Evolutionary conservation across 2,888 invertebrate species (phyloP), one percentile per base, ranked within the genome.

Genomic region (Amphipoea oculea): DNA sequence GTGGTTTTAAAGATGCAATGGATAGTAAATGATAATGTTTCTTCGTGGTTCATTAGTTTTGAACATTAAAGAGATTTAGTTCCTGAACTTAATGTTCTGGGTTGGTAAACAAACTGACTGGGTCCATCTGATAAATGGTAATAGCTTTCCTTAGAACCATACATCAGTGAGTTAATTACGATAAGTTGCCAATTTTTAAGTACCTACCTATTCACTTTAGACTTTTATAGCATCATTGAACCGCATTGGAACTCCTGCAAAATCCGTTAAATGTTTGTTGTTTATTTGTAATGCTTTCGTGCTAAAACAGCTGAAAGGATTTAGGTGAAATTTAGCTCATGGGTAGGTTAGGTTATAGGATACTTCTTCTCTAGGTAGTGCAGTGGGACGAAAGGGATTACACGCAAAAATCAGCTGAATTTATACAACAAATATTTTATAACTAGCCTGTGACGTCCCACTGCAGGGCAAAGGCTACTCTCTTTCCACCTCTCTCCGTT

Each of bases 21-120:
- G 17, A 23, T 57, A 11, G 11, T 29, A 69, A 29, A 69, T 20
- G 12, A 12, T 20, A 20, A 23, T n/a, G 9, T 48, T 7, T 51
- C 76, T 63, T 76, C 29, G 11, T 20, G 14, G 36, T 66, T n/a
- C 57, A 40, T 57, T 78, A 6, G 40, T 79, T 78, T 36, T 57
- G 78, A 40, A 66, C 54, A 66, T 48, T 40, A 36, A 66, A 54
- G 20, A 57, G 54, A 77, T 57, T 54, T 78, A 66, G 14, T 57
- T 36, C 54, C 14, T 20, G 20, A 36, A n/a, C 0, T 23, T n/a
- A 78, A 45, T 20, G 4, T 65, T 45, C 57, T 4, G 0, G 23
- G 45, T 40, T 65, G 20, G 65, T 20, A 78, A 78, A 57, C 45
- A 66, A 66, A 20, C 11, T n/a, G 36, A 36, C 4, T 36, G 12